phyloP scores from a whole-genome alignment of 2,113 vertebrate species.

The Periophthalmodon schlosseri region DNA sequence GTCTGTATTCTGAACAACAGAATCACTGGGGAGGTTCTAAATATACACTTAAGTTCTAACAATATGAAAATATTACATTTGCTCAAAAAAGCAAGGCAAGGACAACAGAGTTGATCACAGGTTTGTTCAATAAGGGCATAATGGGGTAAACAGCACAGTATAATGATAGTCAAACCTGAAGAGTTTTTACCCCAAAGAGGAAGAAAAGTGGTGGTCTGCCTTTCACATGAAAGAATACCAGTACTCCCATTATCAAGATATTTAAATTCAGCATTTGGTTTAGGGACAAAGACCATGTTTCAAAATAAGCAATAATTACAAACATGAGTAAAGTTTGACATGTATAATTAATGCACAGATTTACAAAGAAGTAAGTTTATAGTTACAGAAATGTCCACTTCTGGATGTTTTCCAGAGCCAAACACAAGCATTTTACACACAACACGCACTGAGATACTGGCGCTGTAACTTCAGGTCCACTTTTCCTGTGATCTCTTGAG shows the following conservation, averaged over 20 bases:
- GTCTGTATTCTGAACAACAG: conserved; percentile 40
- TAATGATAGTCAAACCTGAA: conserved; percentile 60
- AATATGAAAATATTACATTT: conserved; percentile 72
- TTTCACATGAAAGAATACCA: conserved; percentile 17
- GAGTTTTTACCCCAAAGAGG: conserved; percentile 53
- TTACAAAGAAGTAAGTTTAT: conserved; percentile 55
- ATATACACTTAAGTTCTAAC: conserved; percentile 51
- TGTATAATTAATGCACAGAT: conserved; percentile 55
- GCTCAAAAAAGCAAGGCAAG: conserved; percentile 50
- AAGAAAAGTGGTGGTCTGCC: conserved; percentile 49
- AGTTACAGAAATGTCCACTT: conserved; percentile 23
- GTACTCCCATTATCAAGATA: conserved; percentile 23
- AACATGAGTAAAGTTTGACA: conserved; percentile 56
- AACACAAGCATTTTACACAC: conserved; percentile 41
- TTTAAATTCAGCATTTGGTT: conserved; percentile 63
- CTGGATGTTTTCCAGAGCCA: conserved; percentile 51
- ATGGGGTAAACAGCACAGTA: conserved; percentile 40
- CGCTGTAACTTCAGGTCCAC: conserved; percentile 33
- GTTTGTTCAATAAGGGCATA: conserved; percentile 42
- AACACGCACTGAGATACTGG: conserved; percentile 47
- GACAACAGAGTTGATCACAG: conserved; percentile 46
- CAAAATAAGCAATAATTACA: conserved; percentile 49
- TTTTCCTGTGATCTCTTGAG: conserved; percentile 39
- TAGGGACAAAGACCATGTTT: conserved; percentile 55
- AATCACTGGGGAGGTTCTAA: conserved; percentile 57